Percentiles rank a stretch among this genome's conserved stretches.
These are phyloP conservation scores for Papilio polyxenes DNA, from an alignment of 1,140 invertebrate genomes.

Conservation along the genomic window DNA sequence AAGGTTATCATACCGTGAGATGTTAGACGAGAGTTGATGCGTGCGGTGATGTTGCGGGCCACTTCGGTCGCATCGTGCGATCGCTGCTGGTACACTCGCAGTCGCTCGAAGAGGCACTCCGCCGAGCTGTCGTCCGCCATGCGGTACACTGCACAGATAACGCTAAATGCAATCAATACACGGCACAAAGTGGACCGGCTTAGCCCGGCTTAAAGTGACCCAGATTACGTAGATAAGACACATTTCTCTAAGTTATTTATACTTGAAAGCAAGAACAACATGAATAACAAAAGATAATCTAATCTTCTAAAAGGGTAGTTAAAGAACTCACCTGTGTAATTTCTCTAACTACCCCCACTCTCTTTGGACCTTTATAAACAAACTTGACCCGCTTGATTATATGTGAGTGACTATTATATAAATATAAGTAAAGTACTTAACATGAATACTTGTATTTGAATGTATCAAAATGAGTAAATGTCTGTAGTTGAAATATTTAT, in stretches of 20 bases:
- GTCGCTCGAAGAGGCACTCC: slow-evolving; percentile 72
- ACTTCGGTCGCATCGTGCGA: slow-evolving; percentile 80
- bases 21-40: slow-evolving; percentile 80
- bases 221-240: neutral
- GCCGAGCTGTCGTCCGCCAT: slow-evolving; percentile 72
- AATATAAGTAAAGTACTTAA: no score
- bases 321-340: neutral
- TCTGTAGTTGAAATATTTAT: neutral
- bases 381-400: neutral
- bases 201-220: neutral
- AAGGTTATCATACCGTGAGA: slow-evolving; percentile 73
- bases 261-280: neutral
- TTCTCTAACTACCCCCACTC: neutral
- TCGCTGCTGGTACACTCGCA: slow-evolving; percentile 67
- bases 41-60: slow-evolving; percentile 76
- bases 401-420: no score
- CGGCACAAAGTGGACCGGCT: neutral
- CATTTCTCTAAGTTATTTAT: neutral
- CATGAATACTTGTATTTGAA: no score
- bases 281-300: neutral
- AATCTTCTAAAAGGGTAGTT: neutral
- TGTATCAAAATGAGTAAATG: neutral
- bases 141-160: slow-evolving; percentile 57
- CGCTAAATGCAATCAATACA: slow-evolving; percentile 22
- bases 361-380: no score